These are phyloP conservation scores for Thymallus thymallus DNA, from an alignment of 2,113 vertebrate genomes.

Conservation along the genomic window DNA sequence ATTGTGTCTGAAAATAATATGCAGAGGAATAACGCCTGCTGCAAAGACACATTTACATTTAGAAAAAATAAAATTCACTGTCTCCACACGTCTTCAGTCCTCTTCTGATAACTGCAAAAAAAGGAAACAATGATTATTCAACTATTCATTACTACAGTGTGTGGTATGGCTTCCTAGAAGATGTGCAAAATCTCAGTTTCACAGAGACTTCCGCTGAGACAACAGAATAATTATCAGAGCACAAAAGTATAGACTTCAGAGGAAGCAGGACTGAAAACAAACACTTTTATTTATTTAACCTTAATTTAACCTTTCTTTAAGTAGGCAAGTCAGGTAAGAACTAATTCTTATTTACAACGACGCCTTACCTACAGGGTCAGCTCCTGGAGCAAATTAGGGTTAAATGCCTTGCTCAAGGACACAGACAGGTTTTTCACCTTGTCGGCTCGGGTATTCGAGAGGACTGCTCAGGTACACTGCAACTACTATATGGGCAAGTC, in stretches of 20 bases:
- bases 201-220: not conserved
- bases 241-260: not conserved
- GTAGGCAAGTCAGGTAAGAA: no score
- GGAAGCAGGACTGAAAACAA: no score
- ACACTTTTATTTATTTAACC: no score
- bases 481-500: not conserved
- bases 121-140: not conserved
- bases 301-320: no score
- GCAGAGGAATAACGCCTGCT: slow-evolving; percentile 1
- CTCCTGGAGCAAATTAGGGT: no score
- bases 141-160: not conserved
- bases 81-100: slow-evolving; percentile 8
- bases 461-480: no score
- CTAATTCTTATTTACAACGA: no score
- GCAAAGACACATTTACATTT: not conserved
- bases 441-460: no score
- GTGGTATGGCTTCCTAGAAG: not conserved
- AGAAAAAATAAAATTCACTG: not conserved
- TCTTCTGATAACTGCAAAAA: slow-evolving; percentile 4
- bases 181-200: not conserved
- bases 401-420: no score
- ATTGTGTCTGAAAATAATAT: not conserved
- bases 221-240: not conserved
- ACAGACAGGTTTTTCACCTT: no score
- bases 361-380: no score